phyloP scores from a whole-genome alignment of 2,113 vertebrate species.

The Struthio camelus region DNA sequence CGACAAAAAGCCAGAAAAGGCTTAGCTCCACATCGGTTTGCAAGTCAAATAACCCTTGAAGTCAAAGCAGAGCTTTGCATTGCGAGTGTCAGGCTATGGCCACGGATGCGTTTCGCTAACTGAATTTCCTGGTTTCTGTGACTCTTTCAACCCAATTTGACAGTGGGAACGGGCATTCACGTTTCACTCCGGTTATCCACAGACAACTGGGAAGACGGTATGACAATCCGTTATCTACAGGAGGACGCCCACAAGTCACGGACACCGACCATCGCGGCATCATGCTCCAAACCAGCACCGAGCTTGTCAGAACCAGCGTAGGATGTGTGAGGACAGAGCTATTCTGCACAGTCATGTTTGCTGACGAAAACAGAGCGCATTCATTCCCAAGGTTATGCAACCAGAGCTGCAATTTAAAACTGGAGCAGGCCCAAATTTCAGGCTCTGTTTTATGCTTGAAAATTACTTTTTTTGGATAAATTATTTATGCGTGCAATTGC shows the following conservation, averaged over 20 bases:
- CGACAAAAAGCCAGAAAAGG: not conserved
- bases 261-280: fast-evolving
- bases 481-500: not conserved
- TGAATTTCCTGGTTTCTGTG: not conserved
- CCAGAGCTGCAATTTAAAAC: not conserved
- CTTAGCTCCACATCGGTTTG: not conserved
- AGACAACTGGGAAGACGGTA: not conserved
- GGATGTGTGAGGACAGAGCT: not conserved
- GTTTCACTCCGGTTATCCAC: not conserved
- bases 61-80: not conserved
- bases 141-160: not conserved
- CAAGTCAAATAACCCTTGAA: not conserved
- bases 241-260: not conserved
- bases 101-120: not conserved
- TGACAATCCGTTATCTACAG: not conserved
- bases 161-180: not conserved
- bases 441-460: fast-evolving
- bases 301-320: fast-evolving
- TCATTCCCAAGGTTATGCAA: not conserved
- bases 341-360: fast-evolving
- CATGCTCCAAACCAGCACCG: not conserved
- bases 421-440: not conserved
- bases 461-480: not conserved
- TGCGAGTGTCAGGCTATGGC: too few species aligned
- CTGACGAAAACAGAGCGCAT: not conserved